These are phyloP conservation scores for Tortrix viridana DNA, from an alignment of 2,888 invertebrate genomes.

Conservation along the genomic window DNA sequence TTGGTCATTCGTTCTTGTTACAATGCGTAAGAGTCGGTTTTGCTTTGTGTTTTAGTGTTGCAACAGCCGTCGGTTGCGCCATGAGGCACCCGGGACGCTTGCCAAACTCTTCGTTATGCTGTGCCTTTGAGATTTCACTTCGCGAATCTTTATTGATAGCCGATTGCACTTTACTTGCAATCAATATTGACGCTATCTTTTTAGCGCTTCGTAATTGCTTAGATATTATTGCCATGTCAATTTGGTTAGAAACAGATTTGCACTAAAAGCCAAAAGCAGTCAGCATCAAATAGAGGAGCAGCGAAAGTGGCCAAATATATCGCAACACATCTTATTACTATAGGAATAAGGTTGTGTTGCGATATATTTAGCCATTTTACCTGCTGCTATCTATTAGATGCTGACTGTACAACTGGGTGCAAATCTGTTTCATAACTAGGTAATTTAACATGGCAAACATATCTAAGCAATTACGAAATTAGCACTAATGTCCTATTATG, in stretches of 20 bases:
- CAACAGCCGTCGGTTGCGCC: conserved; percentile 52
- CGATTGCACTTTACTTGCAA: conserved; percentile 14
- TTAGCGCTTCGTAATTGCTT: conserved; percentile 12
- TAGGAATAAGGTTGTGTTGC: no score
- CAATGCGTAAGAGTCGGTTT: conserved; percentile 43
- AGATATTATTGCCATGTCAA: conserved; percentile 36
- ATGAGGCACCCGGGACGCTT: conserved; percentile 47
- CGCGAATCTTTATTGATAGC: conserved; percentile 36
- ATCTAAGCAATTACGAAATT: no score
- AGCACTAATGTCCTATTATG: no score
- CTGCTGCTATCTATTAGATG: no score
- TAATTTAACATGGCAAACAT: no score
- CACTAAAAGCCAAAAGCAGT: not conserved
- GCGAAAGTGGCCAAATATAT: no score
- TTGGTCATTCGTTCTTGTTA: conserved; percentile 34
- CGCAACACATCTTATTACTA: no score
- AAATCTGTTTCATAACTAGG: no score
- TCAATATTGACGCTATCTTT: not conserved
- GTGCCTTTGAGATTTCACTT: conserved; percentile 48
- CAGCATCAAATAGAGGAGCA: no score
- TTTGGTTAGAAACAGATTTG: not conserved
- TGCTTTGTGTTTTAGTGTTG: conserved; percentile 46
- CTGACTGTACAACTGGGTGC: no score
- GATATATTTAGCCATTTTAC: no score
- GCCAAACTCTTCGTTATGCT: conserved; percentile 51